phyloP scores from a whole-genome alignment of 2,888 invertebrate genomes.

The Eilema depressum region DNA sequence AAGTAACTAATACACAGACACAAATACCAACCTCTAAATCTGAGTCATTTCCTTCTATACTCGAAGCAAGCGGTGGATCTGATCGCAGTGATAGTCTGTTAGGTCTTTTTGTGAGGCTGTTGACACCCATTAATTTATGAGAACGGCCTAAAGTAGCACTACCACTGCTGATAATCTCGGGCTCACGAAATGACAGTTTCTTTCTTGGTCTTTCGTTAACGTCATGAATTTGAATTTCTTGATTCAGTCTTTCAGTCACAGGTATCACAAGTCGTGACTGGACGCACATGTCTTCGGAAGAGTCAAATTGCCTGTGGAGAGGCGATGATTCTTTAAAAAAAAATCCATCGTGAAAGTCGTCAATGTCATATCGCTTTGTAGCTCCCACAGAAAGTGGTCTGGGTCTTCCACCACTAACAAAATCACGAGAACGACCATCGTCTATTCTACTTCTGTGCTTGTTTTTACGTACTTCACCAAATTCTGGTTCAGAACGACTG shows the following conservation, averaged over 20 bases:
- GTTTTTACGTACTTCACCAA: conserved; percentile 70
- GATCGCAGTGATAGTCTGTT: conserved; percentile 70
- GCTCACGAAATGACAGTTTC: conserved; percentile 95
- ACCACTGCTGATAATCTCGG: conserved; percentile 88
- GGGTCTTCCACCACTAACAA: conserved; percentile 57
- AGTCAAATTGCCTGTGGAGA: conserved; percentile 66
- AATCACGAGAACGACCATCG: conserved; percentile 60
- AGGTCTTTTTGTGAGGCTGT: conserved; percentile 72
- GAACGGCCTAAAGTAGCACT: conserved; percentile 74
- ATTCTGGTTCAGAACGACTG: conserved; percentile 78
- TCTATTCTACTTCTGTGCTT: conserved; percentile 75
- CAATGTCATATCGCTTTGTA: conserved; percentile 69
- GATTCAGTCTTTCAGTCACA: conserved; percentile 73
- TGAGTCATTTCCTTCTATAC: conserved; percentile 86
- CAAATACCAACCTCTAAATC: conserved; percentile 85
- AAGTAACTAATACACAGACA: conserved; percentile 22
- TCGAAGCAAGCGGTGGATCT: conserved; percentile 71
- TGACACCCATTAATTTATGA: conserved; percentile 80
- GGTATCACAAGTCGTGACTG: conserved; percentile 80
- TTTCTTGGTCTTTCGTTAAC: conserved; percentile 90
- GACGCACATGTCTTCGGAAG: conserved; percentile 75
- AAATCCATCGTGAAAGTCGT: conserved; percentile 61
- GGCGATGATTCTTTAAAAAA: conserved; percentile 65
- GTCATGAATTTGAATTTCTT: conserved; percentile 70
- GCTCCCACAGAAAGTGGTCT: conserved; percentile 80